Percentiles rank a stretch among this genome's conserved stretches.
Evolutionary conservation across 2,113 vertebrate genomes (phyloP).

Genomic region (Oryzias woworae): DNA sequence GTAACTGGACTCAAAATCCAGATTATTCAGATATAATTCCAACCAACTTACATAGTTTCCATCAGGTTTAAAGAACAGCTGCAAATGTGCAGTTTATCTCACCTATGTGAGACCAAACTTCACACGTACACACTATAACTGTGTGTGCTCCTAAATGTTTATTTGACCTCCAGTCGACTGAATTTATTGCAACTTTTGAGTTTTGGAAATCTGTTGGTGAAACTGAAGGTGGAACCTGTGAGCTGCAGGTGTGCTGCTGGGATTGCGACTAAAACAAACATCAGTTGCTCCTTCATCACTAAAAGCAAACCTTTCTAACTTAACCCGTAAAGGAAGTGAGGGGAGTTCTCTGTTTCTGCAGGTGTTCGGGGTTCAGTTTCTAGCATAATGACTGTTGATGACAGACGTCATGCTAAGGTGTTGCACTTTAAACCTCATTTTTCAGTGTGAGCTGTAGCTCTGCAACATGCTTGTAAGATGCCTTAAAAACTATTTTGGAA

Average conservation of each 20-base stretch:
- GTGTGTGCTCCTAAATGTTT: no score
- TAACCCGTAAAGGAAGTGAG: slow-evolving; percentile 49
- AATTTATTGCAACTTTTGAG: no score
- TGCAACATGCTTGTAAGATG: neutral
- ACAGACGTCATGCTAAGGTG: slow-evolving; percentile 46
- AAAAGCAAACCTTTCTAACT: slow-evolving; percentile 30
- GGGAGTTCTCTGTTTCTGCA: slow-evolving; percentile 1
- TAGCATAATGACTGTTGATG: slow-evolving; percentile 21
- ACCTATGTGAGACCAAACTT: no score
- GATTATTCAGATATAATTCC: no score
- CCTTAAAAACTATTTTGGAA: neutral
- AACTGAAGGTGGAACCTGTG: no score
- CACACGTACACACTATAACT: no score
- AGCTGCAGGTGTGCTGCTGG: slow-evolving; percentile 41
- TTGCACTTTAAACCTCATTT: slow-evolving; percentile 40
- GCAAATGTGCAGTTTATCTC: no score
- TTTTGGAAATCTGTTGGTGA: no score
- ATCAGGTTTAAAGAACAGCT: no score
- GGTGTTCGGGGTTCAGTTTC: slow-evolving; percentile 8
- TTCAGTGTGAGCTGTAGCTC: neutral
- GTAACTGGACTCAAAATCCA: no score
- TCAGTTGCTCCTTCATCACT: slow-evolving; percentile 35
- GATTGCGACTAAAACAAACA: slow-evolving; percentile 32
- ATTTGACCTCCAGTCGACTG: no score
- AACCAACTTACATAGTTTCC: no score